phyloP scores from a whole-genome alignment of 2,888 invertebrate genomes.

The Zygothrica quintamaculata region DNA sequence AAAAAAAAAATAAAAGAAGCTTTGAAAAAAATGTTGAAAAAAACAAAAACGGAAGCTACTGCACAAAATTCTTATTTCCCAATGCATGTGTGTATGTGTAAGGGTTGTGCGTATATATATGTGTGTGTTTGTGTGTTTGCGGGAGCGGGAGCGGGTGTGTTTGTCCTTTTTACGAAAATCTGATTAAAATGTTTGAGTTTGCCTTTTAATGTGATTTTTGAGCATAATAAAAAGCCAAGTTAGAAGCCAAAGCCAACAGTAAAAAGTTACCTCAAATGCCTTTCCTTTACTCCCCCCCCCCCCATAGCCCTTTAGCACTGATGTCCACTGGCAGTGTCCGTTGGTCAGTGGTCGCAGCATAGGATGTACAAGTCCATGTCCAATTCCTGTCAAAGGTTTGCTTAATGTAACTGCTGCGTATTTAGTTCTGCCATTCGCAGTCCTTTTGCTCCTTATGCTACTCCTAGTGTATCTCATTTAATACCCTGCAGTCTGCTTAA shows the following conservation, averaged over 20 bases:
- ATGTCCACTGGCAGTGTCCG: not conserved
- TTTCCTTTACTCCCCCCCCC: not conserved
- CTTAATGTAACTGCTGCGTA: constrained; percentile 45
- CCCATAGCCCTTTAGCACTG: too few relatives aligned
- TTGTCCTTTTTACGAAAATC: constrained; percentile 81
- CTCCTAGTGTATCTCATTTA: constrained; percentile 20
- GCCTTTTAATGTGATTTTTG: constrained; percentile 84
- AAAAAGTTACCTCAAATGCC: constrained; percentile 52
- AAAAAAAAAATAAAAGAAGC: constrained; percentile 52
- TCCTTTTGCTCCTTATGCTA: constrained; percentile 22
- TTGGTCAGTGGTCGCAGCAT: constrained; percentile 10
- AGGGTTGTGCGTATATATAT: constrained; percentile 34
- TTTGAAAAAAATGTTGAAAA: constrained; percentile 23
- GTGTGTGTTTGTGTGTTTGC: constrained; percentile 38
- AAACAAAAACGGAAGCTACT: constrained; percentile 33
- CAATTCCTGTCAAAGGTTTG: constrained; percentile 40
- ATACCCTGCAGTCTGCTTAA: constrained; percentile 3
- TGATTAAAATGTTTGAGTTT: constrained; percentile 84
- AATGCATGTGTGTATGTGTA: constrained; percentile 44
- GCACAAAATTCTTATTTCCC: constrained; percentile 50
- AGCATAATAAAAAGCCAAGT: constrained; percentile 79
- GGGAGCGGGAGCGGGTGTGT: constrained; percentile 43
- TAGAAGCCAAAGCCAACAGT: constrained; percentile 48
- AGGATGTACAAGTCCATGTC: constrained; percentile 19
- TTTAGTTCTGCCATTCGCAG: constrained; percentile 24